Evolutionary conservation across 1,140 invertebrate genomes (phyloP).

Genomic region (Scaptomyza graminum): DNA sequence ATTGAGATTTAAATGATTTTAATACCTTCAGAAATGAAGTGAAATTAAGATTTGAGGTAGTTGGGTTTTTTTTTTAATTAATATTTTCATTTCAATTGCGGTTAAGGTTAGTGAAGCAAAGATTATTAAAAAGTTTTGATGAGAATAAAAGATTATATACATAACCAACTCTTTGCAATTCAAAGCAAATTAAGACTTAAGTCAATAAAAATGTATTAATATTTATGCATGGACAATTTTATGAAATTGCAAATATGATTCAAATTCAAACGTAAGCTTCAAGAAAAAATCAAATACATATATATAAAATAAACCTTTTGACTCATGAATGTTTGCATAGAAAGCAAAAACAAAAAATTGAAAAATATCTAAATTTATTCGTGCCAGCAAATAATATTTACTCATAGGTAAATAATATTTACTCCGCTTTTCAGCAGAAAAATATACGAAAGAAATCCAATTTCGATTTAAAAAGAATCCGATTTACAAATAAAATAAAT

Average conservation of each 20-base stretch:
- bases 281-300: neutral
- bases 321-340: neutral
- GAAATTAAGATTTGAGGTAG: neutral
- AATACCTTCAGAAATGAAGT: neutral
- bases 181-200: neutral
- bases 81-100: neutral
- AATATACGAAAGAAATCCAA: neutral
- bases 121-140: no score
- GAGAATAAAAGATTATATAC: neutral
- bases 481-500: constrained; percentile 25
- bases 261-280: neutral
- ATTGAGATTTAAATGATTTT: neutral
- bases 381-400: constrained; percentile 4
- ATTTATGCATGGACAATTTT: neutral
- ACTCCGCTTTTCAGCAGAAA: neutral
- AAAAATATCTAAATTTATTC: neutral
- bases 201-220: neutral
- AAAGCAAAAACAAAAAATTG: neutral
- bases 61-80: neutral
- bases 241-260: neutral
- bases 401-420: neutral
- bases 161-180: neutral
- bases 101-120: neutral
- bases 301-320: neutral
- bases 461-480: constrained; percentile 14